phyloP scores from a whole-genome alignment of 2,797 vertebrate genomes.

The Nothura maculosa region DNA sequence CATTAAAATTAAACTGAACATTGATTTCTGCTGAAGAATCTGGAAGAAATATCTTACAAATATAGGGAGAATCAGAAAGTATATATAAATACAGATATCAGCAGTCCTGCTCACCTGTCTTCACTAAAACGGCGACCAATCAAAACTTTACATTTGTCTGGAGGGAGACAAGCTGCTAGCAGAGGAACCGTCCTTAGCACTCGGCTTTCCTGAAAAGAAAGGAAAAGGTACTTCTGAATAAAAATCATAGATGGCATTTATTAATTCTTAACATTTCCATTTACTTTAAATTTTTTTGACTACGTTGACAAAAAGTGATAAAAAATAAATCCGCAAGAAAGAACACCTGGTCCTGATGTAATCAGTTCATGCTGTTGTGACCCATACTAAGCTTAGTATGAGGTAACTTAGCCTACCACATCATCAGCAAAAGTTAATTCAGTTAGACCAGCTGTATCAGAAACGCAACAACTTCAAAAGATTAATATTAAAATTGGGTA shows the following conservation, averaged over 20 bases:
- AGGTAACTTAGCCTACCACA: background rate
- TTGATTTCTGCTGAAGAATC: background rate
- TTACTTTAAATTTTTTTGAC: background rate
- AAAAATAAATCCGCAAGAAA: background rate
- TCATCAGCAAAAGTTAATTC: background rate
- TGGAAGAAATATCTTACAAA: background rate
- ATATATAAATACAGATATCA: background rate
- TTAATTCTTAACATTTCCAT: background rate
- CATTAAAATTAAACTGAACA: background rate
- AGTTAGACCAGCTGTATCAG: background rate
- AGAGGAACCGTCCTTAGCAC: conserved; percentile 95
- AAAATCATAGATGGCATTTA: background rate
- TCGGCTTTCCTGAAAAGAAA: conserved; percentile 88
- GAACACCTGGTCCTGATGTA: background rate
- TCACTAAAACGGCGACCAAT: conserved; percentile 94
- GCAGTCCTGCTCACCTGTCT: conserved; percentile 86
- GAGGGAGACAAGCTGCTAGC: conserved; percentile 92
- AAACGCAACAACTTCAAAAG: background rate
- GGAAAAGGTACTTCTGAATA: conserved; percentile 24
- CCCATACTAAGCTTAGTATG: too few relatives aligned
- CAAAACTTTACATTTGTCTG: conserved; percentile 92
- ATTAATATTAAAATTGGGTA: background rate
- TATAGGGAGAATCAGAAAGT: background rate
- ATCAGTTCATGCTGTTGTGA: background rate
- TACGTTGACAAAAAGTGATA: background rate